A percentile compares a stretch with the other conserved stretches of the same genome.
phyloP scores from a whole-genome alignment of 1,140 invertebrate genomes.

The Megalonaias nervosa region DNA sequence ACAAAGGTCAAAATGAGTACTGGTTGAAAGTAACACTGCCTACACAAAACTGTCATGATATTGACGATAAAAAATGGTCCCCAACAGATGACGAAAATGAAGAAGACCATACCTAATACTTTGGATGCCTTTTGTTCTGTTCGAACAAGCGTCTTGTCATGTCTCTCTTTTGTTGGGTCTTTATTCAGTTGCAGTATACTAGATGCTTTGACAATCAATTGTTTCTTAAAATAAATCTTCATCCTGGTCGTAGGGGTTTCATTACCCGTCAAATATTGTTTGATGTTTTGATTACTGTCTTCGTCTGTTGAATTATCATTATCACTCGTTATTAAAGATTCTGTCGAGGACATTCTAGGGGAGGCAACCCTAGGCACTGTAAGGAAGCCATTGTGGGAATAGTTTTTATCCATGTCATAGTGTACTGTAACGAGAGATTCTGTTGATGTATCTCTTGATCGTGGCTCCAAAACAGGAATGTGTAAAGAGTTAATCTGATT shows the following conservation, averaged over 20 bases:
- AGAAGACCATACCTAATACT: conserved; percentile 61
- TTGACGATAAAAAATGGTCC: conserved; percentile 62
- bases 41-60: conserved; percentile 61
- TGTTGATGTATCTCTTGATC: conserved; percentile 7
- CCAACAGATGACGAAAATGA: conserved; percentile 57
- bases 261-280: not conserved
- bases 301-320: conserved; percentile 11
- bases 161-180: not conserved
- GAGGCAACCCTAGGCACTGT: not conserved
- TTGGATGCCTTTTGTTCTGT: conserved; percentile 94
- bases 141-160: conserved; percentile 30
- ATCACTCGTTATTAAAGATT: not conserved
- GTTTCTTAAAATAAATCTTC: conserved; percentile 30
- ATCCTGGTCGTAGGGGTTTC: conserved; percentile 20
- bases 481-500: not conserved
- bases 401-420: not conserved
- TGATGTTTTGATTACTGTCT: not conserved
- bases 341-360: not conserved
- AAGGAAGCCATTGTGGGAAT: too few relatives aligned
- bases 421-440: conserved; percentile 22
- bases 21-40: conserved; percentile 69
- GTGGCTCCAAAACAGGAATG: conserved; percentile 2
- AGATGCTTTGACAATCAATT: conserved; percentile 41
- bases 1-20: conserved; percentile 43
- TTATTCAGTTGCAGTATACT: conserved; percentile 32